A percentile compares a stretch with the other conserved stretches of the same genome.
Evolutionary conservation across 1,140 invertebrate species (phyloP).

Genomic region (Cotesia vestalis): DNA sequence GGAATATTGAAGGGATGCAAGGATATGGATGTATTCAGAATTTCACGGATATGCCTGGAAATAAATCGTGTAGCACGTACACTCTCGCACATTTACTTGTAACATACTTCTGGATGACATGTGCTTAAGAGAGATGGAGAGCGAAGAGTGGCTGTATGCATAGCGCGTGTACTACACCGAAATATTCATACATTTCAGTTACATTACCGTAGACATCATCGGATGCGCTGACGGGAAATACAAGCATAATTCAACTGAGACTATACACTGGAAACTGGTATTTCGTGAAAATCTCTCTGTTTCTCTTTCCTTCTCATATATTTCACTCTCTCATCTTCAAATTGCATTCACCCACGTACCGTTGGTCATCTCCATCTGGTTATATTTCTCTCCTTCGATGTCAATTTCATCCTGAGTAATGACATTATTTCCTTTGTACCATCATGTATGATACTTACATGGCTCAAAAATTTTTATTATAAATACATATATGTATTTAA

Average conservation of each 20-base stretch:
- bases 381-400: constrained; percentile 28
- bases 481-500: no score
- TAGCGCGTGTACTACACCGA: constrained; percentile 41
- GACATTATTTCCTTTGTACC: constrained; percentile 33
- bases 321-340: constrained; percentile 18
- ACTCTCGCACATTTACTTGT: constrained; percentile 18
- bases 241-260: constrained; percentile 62
- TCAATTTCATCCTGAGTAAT: constrained; percentile 33
- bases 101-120: constrained; percentile 22
- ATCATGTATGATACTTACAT: constrained; percentile 16
- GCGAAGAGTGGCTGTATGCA: constrained; percentile 16
- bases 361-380: constrained; percentile 32
- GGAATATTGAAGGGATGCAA: constrained; percentile 9
- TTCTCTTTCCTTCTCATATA: constrained; percentile 22
- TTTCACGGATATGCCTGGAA: constrained; percentile 34
- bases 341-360: constrained; percentile 14
- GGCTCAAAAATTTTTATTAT: background rate
- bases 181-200: constrained; percentile 63
- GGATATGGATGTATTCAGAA: constrained; percentile 31
- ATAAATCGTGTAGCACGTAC: constrained; percentile 33
- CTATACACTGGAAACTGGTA: constrained; percentile 49
- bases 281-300: constrained; percentile 53
- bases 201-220: constrained; percentile 63
- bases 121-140: background rate
- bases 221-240: constrained; percentile 64